Conservation (phyloP, 53 echinoderm and acorn worm genomes). For the Arbacia lixula region DNA sequence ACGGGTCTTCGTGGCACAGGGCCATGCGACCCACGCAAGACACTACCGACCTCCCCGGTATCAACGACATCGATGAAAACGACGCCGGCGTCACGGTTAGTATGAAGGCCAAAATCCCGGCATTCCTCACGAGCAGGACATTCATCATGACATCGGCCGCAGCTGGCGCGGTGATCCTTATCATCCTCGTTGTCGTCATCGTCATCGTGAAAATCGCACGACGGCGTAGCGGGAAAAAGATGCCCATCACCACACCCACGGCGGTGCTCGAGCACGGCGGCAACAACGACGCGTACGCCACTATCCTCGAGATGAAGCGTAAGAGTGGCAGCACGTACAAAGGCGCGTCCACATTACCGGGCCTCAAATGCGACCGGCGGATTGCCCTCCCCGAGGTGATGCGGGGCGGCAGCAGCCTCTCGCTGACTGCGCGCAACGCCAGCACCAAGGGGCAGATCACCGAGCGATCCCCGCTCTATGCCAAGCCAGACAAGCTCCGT, state of each 20-base stretch:
- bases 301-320: conserved; percentile 38
- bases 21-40: conserved; percentile 21
- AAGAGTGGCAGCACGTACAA: conserved; percentile 39
- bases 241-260: conserved; percentile 23
- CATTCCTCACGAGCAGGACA: conserved; percentile 20
- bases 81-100: conserved; percentile 10
- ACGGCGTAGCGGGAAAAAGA: conserved; percentile 3
- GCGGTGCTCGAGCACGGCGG: conserved; percentile 9
- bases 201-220: conserved; percentile 12
- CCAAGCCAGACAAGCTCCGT: conserved; percentile 30
- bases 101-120: conserved; percentile 19
- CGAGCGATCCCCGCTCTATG: conserved; percentile 41
- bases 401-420: conserved; percentile 35
- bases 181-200: conserved; percentile 2
- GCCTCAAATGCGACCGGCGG: conserved; percentile 28
- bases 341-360: conserved; percentile 15
- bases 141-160: conserved; percentile 23
- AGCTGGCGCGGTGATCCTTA: conserved; percentile 7
- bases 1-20: conserved; percentile 6
- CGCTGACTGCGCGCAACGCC: conserved; percentile 24
- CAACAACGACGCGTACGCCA: conserved; percentile 32
- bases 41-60: neutral
- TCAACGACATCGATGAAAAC: neutral
- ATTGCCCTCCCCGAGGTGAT: conserved; percentile 16
- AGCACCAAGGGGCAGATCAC: neutral